Evolutionary conservation across 37 sponge, comb jelly and placozoan genomes (phyloP), one percentile per base, ranked within the genome.

Genomic region (Eunapius fragilis): DNA sequence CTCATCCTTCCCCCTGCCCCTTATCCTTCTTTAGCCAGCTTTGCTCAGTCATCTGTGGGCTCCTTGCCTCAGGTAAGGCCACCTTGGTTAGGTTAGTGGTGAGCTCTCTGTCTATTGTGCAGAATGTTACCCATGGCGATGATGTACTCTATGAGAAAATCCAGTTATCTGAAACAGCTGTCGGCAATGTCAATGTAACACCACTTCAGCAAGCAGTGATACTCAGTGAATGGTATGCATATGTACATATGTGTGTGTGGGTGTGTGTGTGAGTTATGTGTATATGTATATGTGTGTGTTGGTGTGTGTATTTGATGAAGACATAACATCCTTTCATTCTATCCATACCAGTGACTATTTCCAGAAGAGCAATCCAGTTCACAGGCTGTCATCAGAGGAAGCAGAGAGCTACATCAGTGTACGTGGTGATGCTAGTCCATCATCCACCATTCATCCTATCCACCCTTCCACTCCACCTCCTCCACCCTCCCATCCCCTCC

Each of bases 141-240:
- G 96, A 96, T 75, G 91, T 91, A 32, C 49, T 96, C 27, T 73
- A 94, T 75, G 88, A 91, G n/a, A 45, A 90, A 23, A 80, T 96
- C 25, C 17, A 81, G 41, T 89, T 83, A 32, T 25, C 91, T 47
- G 91, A 79, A 17, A 50, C 38, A 23, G 49, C 41, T 30, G 0
- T 77, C 37, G 26, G 26, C 72, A 37, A 28, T 6, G 38, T 48
- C 68, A 74, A 25, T 28, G 75, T 94, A 32, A 47, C 82, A 3
- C 67, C 93, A 2, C 81, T 96, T 30, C 87, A 96, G 80, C 92
- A 94, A 86, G 95, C 92, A 25, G 90, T 87, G 5, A 41, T 96
- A 22, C 68, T 94, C 9, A 82, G 82, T n/a, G 41, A 79, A 41
- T 92, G 96, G 96, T 92, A n/a, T 72, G 93, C 36, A 17, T 0